A percentile compares a stretch with the other conserved stretches of the same genome.
Evolutionary conservation across 2,888 invertebrate species (phyloP).

Genomic region (Drosophila diplacantha): DNA sequence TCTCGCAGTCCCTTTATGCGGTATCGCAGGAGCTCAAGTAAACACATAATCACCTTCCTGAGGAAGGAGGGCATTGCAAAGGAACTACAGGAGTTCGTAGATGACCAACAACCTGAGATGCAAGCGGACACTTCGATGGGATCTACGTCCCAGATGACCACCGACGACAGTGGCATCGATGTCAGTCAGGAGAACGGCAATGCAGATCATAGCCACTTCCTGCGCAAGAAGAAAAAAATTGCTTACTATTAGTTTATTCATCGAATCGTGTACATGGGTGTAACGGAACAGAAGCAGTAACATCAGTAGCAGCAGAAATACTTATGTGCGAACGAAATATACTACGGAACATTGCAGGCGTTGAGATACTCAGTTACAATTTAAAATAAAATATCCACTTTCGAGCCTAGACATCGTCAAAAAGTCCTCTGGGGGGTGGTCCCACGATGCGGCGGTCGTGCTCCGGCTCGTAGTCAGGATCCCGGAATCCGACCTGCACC

Average conservation of each 20-base stretch:
- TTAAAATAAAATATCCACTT: constrained; percentile 18
- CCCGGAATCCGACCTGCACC: constrained; percentile 77
- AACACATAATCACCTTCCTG: constrained; percentile 36
- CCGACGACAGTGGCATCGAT: constrained; percentile 1
- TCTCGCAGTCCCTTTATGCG: constrained; percentile 29
- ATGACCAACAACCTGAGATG: too few species aligned
- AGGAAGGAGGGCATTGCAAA: background rate
- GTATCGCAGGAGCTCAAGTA: constrained; percentile 27
- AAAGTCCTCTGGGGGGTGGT: constrained; percentile 86
- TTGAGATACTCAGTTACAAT: constrained; percentile 28
- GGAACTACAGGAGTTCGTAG: background rate
- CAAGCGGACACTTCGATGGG: background rate
- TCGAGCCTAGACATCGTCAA: constrained; percentile 85
- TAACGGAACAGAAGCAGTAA: constrained; percentile 54
- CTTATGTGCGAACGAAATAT: constrained; percentile 41
- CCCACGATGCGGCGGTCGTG: constrained; percentile 79
- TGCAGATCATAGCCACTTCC: background rate
- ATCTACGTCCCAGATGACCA: background rate
- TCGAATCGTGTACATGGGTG: constrained; percentile 44
- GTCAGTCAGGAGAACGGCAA: background rate
- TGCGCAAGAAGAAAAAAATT: background rate
- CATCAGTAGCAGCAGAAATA: constrained; percentile 31
- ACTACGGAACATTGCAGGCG: constrained; percentile 42
- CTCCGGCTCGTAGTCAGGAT: constrained; percentile 73
- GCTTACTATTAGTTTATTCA: constrained; percentile 35